Conservation (phyloP, 2,113 vertebrate genomes). For the Carlito syrichta region DNA sequence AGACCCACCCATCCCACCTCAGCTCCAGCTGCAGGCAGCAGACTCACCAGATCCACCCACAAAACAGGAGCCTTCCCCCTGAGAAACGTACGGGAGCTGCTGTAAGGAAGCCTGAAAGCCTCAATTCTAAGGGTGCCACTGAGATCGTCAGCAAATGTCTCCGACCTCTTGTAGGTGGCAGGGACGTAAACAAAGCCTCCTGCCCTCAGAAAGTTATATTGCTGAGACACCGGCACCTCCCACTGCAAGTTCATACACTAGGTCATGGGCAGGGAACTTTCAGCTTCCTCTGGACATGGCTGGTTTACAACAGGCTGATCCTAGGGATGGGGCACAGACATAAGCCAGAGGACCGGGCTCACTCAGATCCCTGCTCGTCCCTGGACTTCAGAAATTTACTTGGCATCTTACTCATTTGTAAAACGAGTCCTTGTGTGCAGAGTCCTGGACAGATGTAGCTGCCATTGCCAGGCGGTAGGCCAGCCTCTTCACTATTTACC, state of each 20-base stretch:
- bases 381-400: background rate
- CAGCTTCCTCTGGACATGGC: too few species aligned
- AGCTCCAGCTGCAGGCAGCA: background rate
- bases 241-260: background rate
- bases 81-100: accelerated
- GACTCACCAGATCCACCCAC: background rate
- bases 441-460: background rate
- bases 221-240: background rate
- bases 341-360: background rate
- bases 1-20: background rate
- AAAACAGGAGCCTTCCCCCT: background rate
- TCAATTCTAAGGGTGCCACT: background rate
- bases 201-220: background rate
- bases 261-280: background rate
- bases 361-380: background rate
- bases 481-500: background rate
- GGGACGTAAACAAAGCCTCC: background rate
- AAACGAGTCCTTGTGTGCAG: background rate
- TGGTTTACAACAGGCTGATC: background rate
- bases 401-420: background rate
- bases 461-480: too few species aligned
- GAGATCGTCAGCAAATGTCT: background rate
- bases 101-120: background rate
- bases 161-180: background rate
- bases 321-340: background rate